phyloP scores from a whole-genome alignment of 2,797 vertebrate species.

The Epinephelus malabaricus region DNA sequence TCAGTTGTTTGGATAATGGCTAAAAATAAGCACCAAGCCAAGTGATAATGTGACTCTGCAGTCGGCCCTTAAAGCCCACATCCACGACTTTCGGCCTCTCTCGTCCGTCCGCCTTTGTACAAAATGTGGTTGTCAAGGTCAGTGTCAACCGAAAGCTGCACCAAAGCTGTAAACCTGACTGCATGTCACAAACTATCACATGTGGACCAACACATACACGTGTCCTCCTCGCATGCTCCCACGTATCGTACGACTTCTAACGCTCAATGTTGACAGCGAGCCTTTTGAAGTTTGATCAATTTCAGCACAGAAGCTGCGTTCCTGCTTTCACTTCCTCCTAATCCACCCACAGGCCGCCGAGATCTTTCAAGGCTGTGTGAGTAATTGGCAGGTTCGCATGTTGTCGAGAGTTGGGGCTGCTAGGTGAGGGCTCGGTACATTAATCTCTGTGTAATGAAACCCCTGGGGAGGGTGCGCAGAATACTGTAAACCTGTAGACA shows the following conservation, averaged over 20 bases:
- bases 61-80: neutral
- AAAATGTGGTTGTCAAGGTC: constrained; percentile 7
- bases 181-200: constrained; percentile 39
- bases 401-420: constrained; percentile 34
- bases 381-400: constrained; percentile 68
- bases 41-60: neutral
- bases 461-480: constrained; percentile 15
- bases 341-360: constrained; percentile 65
- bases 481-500: constrained; percentile 61
- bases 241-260: constrained; percentile 26
- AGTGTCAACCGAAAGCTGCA: neutral
- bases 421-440: constrained; percentile 50
- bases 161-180: constrained; percentile 15
- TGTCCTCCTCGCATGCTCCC: constrained; percentile 1
- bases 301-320: constrained; percentile 32
- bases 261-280: neutral
- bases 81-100: neutral
- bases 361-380: constrained; percentile 53
- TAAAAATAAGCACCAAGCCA: constrained; percentile 9
- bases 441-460: constrained; percentile 72
- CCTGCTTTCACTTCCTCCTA: constrained; percentile 39
- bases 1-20: neutral
- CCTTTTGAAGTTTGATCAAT: constrained; percentile 66
- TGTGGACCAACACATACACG: constrained; percentile 20
- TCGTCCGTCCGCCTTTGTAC: neutral